Evolutionary conservation across 1,140 invertebrate species (phyloP), one percentile per base, ranked within the genome.

Genomic region (Armadillidium nasatum): DNA sequence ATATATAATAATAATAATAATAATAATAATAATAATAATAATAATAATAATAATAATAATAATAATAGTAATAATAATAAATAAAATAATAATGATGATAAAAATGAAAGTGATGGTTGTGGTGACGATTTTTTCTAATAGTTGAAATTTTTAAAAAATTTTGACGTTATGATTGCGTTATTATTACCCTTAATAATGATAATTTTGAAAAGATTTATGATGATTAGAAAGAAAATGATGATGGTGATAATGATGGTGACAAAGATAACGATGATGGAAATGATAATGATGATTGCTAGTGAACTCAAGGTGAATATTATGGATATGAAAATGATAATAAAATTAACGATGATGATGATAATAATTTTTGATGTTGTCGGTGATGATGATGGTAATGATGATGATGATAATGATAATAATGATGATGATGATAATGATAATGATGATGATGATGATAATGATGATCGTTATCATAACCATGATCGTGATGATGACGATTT

Each of bases 331-430:
- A 54, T 54, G n/a, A n/a, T n/a, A n/a, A n/a, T n/a, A n/a, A n/a
- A n/a, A n/a, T n/a, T n/a, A n/a, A n/a, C n/a, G n/a, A n/a, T 10
- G 10, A 54, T 54, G 50, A 54, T 54, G 50, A 54, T 54, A n/a
- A 54, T 54, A n/a, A 54, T 54, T 54, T 54, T 54, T 54, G 50
- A 54, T 10, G n/a, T 54, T 10, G 50, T 54, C n/a, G 50, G n/a
- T 54, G 50, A 54, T 54, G 50, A 54, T 54, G 50, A 54, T 54
- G 50, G n/a, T 54, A n/a, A 54, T 54, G 50, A 54, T 54, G 50
- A 54, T 54, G 50, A 54, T 54, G 50, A 54, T 54, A n/a, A 54
- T 54, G 50, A 54, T 54, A n/a, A 54, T 54, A n/a, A 54, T 54
- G 50, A 54, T 54, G 50, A 54, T 54, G 50, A 54, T 54, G 50